phyloP scores from a whole-genome alignment of 2,113 vertebrate species.

The Phalacrocorax pelagicus region DNA sequence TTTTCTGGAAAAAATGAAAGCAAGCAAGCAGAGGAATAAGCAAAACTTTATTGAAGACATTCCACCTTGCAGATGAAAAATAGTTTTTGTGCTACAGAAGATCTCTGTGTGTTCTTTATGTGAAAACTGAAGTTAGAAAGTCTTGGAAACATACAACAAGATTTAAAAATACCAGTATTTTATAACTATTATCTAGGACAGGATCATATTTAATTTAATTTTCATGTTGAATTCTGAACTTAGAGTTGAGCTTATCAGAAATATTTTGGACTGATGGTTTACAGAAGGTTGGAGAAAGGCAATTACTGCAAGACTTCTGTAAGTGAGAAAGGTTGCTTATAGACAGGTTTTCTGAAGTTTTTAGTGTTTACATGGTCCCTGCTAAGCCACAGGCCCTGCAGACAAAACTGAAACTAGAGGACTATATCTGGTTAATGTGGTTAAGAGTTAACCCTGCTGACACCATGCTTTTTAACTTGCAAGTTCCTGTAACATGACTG shows the following conservation, averaged over 20 bases:
- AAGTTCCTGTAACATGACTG: background rate
- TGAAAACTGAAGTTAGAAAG: background rate
- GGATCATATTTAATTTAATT: background rate
- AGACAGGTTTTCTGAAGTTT: background rate
- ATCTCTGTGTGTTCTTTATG: background rate
- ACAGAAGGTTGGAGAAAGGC: background rate
- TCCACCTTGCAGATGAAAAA: background rate
- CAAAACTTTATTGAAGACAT: background rate
- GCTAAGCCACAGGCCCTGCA: background rate
- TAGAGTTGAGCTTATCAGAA: background rate
- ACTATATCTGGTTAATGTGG: background rate
- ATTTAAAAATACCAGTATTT: background rate
- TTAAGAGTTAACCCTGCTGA: background rate
- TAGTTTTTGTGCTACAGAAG: background rate
- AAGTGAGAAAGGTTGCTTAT: background rate
- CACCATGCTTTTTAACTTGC: background rate
- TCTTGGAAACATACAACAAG: background rate
- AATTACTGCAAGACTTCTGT: background rate
- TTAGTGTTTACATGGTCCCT: background rate
- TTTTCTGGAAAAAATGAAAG: constrained; percentile 83
- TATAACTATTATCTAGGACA: background rate
- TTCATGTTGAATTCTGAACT: background rate
- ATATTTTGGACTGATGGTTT: background rate
- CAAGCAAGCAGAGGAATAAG: background rate
- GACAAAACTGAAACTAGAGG: background rate